phyloP scores from a whole-genome alignment of 2,113 vertebrate genomes.

The Alosa alosa region DNA sequence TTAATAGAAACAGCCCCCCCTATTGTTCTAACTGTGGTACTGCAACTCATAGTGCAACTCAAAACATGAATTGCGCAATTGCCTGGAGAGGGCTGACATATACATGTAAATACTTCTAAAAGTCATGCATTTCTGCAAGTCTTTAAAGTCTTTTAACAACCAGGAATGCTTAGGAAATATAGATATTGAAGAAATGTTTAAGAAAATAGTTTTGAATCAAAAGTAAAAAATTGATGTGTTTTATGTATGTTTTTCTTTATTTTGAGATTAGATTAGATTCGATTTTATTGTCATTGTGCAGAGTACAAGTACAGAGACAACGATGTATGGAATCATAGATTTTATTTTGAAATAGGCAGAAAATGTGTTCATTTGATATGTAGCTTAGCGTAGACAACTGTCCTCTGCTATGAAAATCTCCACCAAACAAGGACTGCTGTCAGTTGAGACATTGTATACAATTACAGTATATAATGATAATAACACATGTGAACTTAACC shows the following conservation, averaged over 20 bases:
- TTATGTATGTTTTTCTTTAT: too few relatives aligned
- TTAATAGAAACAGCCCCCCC: slow-evolving; percentile 41
- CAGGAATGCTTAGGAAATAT: too few relatives aligned
- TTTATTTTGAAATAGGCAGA: background rate
- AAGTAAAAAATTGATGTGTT: too few relatives aligned
- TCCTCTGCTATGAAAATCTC: background rate
- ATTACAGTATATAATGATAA: background rate
- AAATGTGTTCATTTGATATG: background rate
- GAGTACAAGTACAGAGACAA: too few relatives aligned
- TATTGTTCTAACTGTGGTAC: slow-evolving; percentile 44
- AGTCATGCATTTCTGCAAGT: background rate
- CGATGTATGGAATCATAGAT: background rate
- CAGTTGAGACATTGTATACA: background rate
- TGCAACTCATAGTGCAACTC: background rate
- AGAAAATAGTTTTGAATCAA: too few relatives aligned
- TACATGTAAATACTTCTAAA: background rate
- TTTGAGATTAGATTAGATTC: too few relatives aligned
- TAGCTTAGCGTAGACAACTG: background rate
- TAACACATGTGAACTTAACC: background rate
- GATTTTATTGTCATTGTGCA: too few relatives aligned
- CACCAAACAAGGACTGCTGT: background rate
- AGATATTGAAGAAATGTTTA: too few relatives aligned
- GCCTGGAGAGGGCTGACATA: background rate
- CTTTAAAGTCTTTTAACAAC: background rate
- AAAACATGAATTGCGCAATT: background rate